These are phyloP conservation scores for Platichthys flesus DNA, from an alignment of 2,113 vertebrate species.

Conservation along the genomic window DNA sequence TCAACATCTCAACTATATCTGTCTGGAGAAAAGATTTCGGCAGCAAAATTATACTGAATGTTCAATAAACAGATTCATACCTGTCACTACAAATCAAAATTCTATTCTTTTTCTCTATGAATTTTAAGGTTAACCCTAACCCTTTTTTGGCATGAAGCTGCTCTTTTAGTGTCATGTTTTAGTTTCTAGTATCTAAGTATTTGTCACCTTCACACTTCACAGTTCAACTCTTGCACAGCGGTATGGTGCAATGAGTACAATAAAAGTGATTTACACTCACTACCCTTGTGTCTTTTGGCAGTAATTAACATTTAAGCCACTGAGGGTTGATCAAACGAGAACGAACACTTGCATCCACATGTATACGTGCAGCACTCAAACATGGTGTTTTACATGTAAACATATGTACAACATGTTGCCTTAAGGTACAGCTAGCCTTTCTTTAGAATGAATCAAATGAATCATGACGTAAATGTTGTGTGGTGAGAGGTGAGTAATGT, in stretches of 20 bases:
- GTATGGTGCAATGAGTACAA: no score
- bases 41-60: neutral
- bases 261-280: neutral
- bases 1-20: constrained; percentile 36
- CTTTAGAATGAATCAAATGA: neutral
- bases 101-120: neutral
- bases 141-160: no score
- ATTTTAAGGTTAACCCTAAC: neutral
- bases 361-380: neutral
- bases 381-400: neutral
- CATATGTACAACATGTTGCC: neutral
- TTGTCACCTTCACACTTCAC: neutral
- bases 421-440: neutral
- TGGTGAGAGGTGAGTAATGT: constrained; percentile 10
- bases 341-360: neutral
- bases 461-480: neutral
- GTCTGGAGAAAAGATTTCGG: constrained; percentile 11
- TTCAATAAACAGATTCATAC: neutral
- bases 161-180: no score
- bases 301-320: constrained; percentile 8
- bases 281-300: neutral
- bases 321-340: neutral
- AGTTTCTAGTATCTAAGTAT: neutral
- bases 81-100: neutral
- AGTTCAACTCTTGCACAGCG: neutral